Percentiles rank a stretch among this genome's conserved stretches.
phyloP scores from a whole-genome alignment of 2,888 invertebrate species.

The Cyrtodaria siliqua region DNA sequence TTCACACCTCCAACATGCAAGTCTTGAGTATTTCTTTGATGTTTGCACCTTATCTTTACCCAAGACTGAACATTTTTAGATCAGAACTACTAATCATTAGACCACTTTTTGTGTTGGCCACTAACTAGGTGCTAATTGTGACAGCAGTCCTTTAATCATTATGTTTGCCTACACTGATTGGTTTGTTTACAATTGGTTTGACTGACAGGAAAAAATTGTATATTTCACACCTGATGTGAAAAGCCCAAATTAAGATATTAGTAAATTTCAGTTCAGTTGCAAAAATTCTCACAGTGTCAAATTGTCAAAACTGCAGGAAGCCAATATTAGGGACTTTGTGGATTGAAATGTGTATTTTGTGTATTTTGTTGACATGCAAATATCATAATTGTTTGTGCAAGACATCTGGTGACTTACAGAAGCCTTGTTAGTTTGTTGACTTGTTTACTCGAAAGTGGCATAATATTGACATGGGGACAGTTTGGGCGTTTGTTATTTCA shows the following conservation, averaged over 20 bases:
- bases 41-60: too few relatives aligned
- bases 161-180: conserved; percentile 1
- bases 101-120: too few relatives aligned
- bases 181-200: conserved; percentile 24
- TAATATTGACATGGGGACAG: too few relatives aligned
- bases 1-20: too few relatives aligned
- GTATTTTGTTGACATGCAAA: background rate
- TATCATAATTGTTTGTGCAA: background rate
- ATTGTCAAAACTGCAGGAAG: background rate
- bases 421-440: too few relatives aligned
- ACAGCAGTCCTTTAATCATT: conserved; percentile 16
- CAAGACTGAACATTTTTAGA: too few relatives aligned
- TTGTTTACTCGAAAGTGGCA: too few relatives aligned
- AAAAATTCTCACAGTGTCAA: conserved; percentile 16
- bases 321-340: conserved; percentile 2
- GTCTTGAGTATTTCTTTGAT: too few relatives aligned
- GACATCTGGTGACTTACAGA: too few relatives aligned
- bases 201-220: conserved; percentile 11
- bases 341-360: background rate
- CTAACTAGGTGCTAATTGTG: conserved; percentile 39
- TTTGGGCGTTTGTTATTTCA: too few relatives aligned
- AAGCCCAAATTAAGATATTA: background rate
- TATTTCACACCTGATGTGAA: conserved; percentile 19
- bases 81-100: too few relatives aligned
- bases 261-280: conserved; percentile 2